Conservation (phyloP, 2,113 vertebrate species). For the Corythoichthys intestinalis region DNA sequence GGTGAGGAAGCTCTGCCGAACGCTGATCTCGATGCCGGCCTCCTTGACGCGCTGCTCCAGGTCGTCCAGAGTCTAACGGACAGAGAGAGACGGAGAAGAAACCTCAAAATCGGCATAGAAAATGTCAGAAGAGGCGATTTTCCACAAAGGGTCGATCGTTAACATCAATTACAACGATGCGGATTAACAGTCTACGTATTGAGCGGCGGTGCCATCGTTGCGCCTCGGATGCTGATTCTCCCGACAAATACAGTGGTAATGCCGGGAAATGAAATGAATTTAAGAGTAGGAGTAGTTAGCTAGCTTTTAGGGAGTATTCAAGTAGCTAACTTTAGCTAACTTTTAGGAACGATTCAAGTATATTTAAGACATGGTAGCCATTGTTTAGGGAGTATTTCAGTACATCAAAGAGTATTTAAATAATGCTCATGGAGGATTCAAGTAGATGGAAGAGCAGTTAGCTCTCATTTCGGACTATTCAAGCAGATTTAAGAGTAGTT, state of each 20-base stretch:
- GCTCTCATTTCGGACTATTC: no score
- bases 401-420: no score
- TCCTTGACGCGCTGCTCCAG: constrained; percentile 88
- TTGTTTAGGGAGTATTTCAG: no score
- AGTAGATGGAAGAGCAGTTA: no score
- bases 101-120: not conserved
- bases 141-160: constrained; percentile 45
- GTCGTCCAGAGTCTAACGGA: constrained; percentile 85
- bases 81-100: constrained; percentile 25
- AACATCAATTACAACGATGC: constrained; percentile 55
- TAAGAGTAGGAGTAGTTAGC: no score
- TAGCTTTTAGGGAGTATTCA: no score
- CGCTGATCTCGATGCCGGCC: constrained; percentile 92
- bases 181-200: constrained; percentile 41
- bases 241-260: constrained; percentile 44
- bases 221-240: constrained; percentile 49
- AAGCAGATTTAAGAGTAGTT: no score
- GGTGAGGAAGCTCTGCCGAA: constrained; percentile 93
- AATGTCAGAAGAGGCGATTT: not conserved
- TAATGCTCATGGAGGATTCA: no score
- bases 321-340: no score
- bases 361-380: no score
- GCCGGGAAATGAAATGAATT: no score
- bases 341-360: no score
- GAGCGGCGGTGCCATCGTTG: constrained; percentile 57